phyloP scores from a whole-genome alignment of 2,797 vertebrate species.

The Diplodus sargus region DNA sequence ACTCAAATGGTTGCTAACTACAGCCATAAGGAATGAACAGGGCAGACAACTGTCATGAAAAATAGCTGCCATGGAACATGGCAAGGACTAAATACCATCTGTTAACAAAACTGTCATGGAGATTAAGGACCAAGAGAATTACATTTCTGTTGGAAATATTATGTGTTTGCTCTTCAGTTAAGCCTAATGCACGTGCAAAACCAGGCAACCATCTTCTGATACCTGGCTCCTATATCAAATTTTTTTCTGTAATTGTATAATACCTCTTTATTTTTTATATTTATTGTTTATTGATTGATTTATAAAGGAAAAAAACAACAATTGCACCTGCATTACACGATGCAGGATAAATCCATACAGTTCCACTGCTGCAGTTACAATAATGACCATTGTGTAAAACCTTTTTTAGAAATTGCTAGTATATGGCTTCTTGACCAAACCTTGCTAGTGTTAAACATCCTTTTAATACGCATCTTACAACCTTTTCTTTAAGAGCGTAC shows the following conservation, averaged over 20 bases:
- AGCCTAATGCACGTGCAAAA: conserved; percentile 14
- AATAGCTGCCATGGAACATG: conserved; percentile 54
- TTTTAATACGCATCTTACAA: conserved; percentile 44
- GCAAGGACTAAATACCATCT: conserved; percentile 60
- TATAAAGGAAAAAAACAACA: neutral
- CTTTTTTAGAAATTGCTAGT: neutral
- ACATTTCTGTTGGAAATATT: conserved; percentile 38
- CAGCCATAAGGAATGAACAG: conserved; percentile 43
- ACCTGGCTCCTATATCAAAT: neutral
- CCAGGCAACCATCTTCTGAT: neutral
- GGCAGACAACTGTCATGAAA: conserved; percentile 34
- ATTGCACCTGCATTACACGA: neutral
- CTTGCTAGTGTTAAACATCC: conserved; percentile 4
- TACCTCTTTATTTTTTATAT: neutral
- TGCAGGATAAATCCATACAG: neutral
- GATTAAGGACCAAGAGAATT: conserved; percentile 39
- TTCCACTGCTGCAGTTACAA: neutral
- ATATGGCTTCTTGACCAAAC: neutral
- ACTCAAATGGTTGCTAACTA: conserved; percentile 32
- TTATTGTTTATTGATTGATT: neutral
- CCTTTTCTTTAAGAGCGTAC: conserved; percentile 37
- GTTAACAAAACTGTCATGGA: conserved; percentile 53
- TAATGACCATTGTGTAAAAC: neutral
- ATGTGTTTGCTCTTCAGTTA: neutral
- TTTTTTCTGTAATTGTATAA: neutral